Base-by-base conservation (phyloP, 2,888 invertebrate species). In the Pachycephus smyrnensis region DNA sequence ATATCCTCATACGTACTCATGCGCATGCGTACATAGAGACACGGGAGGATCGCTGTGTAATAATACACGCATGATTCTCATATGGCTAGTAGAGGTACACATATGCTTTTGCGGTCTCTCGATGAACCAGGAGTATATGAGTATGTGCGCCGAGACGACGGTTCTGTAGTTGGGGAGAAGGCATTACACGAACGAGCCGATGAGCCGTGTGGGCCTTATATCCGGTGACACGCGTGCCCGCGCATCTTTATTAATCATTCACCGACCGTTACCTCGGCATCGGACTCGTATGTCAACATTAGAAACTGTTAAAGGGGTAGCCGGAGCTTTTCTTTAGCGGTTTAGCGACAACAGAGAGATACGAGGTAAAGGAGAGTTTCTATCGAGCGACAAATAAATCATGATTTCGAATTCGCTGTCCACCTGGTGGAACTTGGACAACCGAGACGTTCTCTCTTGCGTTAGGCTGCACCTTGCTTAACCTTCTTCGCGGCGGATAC, bases 231-330 rank as follows among this genome's bases (percentile, higher is more conserved):
- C 87, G 87, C 91, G 90, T 91, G 91, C 83, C 86, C 86, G 84
- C 84, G 91, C 91, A 91, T 91, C 88, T 90, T 91, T 90, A 91
- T 91, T 88, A 89, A 90, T 90, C 89, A 83, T 83, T 87, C 86
- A 86, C 85, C 88, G 83, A 88, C 87, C 88, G 89, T 89, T 88
- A 89, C 80, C 84, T 83, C 85, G 69, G 37, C 31, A 79, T 83
- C 80, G 80, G 78, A 74, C 80, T 76, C 84, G 82, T 78, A 74
- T 76, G 80, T 82, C 79, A 80, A 82, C 77, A 80, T 82, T 80
- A 73, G 77, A 80, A 77, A 76, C 74, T 76, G 73, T 69, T 40
- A 40, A 40, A 40, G 40, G 40, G 40, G n/a, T 40, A 6, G 15
- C 15, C 40, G 40, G 15, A 40, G 40, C 40, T 15, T 6, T 15